Percentiles rank a stretch among this genome's conserved stretches.
Conservation (phyloP, 2,113 vertebrate species). For the Felis chaus region DNA sequence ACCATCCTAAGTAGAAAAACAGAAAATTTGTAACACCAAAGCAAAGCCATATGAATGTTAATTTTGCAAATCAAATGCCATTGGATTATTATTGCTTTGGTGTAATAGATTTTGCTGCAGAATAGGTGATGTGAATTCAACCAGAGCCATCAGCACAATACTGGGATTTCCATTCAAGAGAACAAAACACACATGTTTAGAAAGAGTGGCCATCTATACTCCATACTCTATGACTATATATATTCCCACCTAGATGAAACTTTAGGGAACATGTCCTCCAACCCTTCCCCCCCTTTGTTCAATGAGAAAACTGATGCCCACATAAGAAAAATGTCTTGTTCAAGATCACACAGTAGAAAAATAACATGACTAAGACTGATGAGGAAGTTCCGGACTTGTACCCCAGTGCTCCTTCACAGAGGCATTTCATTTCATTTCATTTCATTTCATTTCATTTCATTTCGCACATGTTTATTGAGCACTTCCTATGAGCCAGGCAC, state of each 20-base stretch:
- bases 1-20: not conserved
- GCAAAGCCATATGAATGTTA: conserved; percentile 27
- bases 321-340: not conserved
- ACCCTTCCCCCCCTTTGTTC: not conserved
- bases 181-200: not conserved
- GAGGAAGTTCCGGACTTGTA: not conserved
- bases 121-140: conserved; percentile 46
- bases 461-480: not conserved
- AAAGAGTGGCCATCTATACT: not conserved
- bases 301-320: not conserved
- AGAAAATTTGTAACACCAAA: not conserved
- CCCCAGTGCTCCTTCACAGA: not conserved
- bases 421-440: too few species aligned
- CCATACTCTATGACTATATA: not conserved
- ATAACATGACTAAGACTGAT: not conserved
- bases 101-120: not conserved
- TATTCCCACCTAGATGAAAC: not conserved
- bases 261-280: not conserved
- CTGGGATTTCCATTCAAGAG: not conserved
- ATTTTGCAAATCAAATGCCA: conserved; percentile 10
- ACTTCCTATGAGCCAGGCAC: not conserved
- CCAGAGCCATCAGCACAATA: not conserved
- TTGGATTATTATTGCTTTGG: not conserved
- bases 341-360: not conserved
- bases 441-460: not conserved